Base-by-base conservation (phyloP, 2,888 invertebrate genomes). In the Meghimatium bilineatum region DNA sequence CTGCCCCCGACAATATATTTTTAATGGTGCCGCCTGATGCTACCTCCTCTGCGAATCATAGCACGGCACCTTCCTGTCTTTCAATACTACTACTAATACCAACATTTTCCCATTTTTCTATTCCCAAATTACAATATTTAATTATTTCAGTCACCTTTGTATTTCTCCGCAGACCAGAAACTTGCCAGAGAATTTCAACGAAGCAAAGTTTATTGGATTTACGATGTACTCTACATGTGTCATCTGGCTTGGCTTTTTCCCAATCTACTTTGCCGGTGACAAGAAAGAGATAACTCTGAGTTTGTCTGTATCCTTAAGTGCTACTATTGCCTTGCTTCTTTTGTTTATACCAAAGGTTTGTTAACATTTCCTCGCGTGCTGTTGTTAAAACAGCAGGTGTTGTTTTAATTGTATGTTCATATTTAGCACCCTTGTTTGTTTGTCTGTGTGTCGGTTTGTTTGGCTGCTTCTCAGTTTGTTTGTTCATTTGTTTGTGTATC, bases 161-260 rank as follows among this genome's bases (percentile, higher is more conserved):
- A n/a, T 63, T n/a, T 63, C n/a, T 23, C n/a, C 60, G 5, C 83
- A 83, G 84, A 93, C 93, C 0, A 95, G 99, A 88, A 99, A 99
- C 95, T 97, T 99, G 87, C 99, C 99, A 0, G 99, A 99, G 94
- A 98, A 98, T 67, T 99, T 99, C 94, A 99, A 99, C 94, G 99
- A 93, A 87, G 93, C 93, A 56, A 94, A 94, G 88, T 94, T 94
- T 87, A 96, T 96, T 87, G 96, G 99, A 95, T 99, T 99, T 94
- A 98, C 99, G 38, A 99, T 99, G 99, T 99, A 98, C 94, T 98
- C 98, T 71, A 99, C 98, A 49, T 98, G 98, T 94, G 97, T 98
- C 87, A 98, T 99, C 93, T 99, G 99, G 99, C 95, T 98, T 88
- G 99, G 99, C 34, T 99, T 99, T 94, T 97, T 99, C 83, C 98